These are phyloP conservation scores for Speoplatyrhinus poulsoni DNA, from an alignment of 2,113 vertebrate species.

Conservation along the genomic window DNA sequence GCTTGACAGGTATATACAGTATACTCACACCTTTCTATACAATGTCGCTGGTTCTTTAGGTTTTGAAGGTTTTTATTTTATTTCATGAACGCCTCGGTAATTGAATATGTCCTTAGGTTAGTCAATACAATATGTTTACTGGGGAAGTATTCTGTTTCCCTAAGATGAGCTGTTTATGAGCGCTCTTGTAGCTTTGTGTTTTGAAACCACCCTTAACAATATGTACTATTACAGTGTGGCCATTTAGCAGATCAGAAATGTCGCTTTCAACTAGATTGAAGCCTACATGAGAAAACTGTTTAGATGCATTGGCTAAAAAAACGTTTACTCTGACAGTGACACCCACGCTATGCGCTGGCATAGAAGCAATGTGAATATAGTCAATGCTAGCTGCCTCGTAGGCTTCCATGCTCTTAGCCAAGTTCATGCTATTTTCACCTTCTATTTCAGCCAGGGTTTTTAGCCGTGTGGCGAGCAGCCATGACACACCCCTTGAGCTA, in stretches of 20 bases:
- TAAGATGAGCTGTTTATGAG: neutral
- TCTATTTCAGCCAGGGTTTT: neutral
- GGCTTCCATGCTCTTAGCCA: neutral
- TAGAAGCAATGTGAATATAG: neutral
- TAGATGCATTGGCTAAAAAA: too few species aligned
- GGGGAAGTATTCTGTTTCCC: neutral
- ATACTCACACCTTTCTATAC: slow-evolving; percentile 1
- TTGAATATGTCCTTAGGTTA: too few species aligned
- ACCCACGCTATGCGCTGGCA: neutral
- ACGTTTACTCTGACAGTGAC: neutral
- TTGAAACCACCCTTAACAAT: neutral
- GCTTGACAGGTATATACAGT: slow-evolving; percentile 86
- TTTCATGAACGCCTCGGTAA: neutral
- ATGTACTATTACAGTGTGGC: too few species aligned
- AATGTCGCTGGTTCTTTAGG: neutral
- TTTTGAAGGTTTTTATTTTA: neutral
- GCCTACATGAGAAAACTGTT: too few species aligned
- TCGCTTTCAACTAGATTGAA: too few species aligned
- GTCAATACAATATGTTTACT: too few species aligned
- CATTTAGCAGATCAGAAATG: too few species aligned
- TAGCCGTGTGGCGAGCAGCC: neutral
- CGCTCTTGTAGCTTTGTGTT: neutral
- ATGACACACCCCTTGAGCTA: neutral
- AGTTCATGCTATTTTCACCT: neutral
- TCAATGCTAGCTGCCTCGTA: neutral